Evolutionary conservation across 2,113 vertebrate species (phyloP).

Genomic region (Desmodus rotundus): DNA sequence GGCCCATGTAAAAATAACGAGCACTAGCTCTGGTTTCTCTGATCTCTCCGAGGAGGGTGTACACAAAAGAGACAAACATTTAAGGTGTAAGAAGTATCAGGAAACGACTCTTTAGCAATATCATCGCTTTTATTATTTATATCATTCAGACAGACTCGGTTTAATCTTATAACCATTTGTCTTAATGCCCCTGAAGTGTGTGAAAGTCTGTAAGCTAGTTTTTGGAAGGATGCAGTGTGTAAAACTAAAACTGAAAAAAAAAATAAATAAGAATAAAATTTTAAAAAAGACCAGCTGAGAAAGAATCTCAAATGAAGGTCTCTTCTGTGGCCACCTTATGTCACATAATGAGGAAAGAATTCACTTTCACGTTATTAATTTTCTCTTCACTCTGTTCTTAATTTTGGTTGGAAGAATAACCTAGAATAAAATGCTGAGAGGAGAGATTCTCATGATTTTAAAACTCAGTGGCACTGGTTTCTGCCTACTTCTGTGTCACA

Average conservation of each 20-base stretch:
- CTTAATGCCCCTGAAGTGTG: not conserved
- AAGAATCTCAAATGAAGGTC: not conserved
- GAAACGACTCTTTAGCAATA: not conserved
- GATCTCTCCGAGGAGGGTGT: not conserved
- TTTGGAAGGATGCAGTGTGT: not conserved
- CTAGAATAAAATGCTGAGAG: conserved; percentile 4
- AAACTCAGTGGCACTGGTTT: not conserved
- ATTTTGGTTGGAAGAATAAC: not conserved
- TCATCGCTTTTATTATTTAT: not conserved
- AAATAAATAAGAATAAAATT: not conserved
- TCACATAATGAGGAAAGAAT: too few species aligned
- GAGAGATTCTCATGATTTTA: not conserved
- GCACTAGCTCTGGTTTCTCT: not conserved
- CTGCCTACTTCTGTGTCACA: not conserved
- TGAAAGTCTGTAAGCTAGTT: not conserved
- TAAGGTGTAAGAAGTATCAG: not conserved
- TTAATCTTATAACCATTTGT: not conserved
- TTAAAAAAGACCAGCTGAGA: not conserved
- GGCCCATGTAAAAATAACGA: not conserved
- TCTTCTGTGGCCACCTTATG: not conserved
- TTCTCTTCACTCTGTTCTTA: not conserved
- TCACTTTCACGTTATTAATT: not conserved
- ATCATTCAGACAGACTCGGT: conserved; percentile 17
- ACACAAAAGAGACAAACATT: not conserved
- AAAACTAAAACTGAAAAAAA: not conserved